phyloP scores from a whole-genome alignment of 2,888 invertebrate species.

The Choreutis nemorana region DNA sequence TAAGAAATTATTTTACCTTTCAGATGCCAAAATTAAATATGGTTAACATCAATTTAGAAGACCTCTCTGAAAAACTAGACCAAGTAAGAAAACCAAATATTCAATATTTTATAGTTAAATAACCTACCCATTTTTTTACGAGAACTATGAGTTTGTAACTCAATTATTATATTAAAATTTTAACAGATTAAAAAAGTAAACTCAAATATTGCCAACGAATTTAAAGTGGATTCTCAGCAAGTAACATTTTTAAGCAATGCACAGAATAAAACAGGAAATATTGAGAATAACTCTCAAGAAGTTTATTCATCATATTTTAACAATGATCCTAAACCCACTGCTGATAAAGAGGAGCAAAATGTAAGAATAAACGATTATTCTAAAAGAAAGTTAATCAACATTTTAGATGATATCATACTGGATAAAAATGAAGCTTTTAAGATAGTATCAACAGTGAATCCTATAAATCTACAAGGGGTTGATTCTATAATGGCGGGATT shows the following conservation, averaged over 20 bases:
- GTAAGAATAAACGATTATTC: constrained; percentile 22
- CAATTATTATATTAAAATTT: neutral
- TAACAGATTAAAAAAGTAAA: neutral
- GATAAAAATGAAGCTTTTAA: constrained; percentile 26
- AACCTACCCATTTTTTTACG: neutral
- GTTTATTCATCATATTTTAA: constrained; percentile 25
- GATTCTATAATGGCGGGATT: constrained; percentile 21
- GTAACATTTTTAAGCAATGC: neutral
- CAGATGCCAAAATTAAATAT: constrained; percentile 41
- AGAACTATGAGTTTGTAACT: too few relatives aligned
- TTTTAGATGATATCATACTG: constrained; percentile 39
- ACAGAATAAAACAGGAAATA: constrained; percentile 1
- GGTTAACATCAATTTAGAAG: constrained; percentile 27
- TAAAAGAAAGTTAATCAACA: constrained; percentile 41
- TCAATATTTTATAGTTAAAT: neutral
- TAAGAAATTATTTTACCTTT: constrained; percentile 12
- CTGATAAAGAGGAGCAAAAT: constrained; percentile 8
- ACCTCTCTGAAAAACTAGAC: constrained; percentile 28
- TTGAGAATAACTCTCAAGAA: constrained; percentile 10
- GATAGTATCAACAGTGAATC: constrained; percentile 31
- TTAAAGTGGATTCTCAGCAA: neutral
- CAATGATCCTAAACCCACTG: constrained; percentile 12
- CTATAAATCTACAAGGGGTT: constrained; percentile 24
- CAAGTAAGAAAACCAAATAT: constrained; percentile 24
- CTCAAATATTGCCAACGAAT: neutral